These are phyloP conservation scores for Myathropa florea DNA, from an alignment of 2,888 invertebrate species.

Conservation along the genomic window DNA sequence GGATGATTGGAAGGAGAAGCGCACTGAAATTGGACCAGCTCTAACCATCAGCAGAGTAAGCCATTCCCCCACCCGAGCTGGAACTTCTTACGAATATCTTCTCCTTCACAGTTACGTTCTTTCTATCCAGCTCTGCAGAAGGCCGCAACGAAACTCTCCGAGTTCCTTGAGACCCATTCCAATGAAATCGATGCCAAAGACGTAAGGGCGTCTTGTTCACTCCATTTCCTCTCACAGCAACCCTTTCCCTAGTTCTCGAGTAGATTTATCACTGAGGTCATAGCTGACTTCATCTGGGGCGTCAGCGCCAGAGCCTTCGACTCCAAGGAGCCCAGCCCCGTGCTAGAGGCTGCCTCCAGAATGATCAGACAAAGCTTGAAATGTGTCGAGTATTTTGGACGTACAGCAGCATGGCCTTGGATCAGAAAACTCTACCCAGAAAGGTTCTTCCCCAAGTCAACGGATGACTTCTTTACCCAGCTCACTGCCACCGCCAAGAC, in stretches of 20 bases:
- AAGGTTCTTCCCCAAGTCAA: slow-evolving; percentile 68
- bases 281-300: slow-evolving; percentile 79
- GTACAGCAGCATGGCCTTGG: slow-evolving; percentile 73
- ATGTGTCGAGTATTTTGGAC: slow-evolving; percentile 71
- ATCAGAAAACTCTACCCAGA: slow-evolving; percentile 68
- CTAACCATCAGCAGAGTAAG: slow-evolving; percentile 81
- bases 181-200: slow-evolving; percentile 79
- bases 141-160: slow-evolving; percentile 78
- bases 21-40: slow-evolving; percentile 80
- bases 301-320: slow-evolving; percentile 77
- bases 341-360: slow-evolving; percentile 64
- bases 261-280: slow-evolving; percentile 78
- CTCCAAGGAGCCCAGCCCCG: slow-evolving; percentile 25
- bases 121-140: slow-evolving; percentile 80
- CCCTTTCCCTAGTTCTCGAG: slow-evolving; percentile 71
- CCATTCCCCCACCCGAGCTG: neutral
- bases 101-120: slow-evolving; percentile 76
- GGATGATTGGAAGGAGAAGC: slow-evolving; percentile 80
- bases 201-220: slow-evolving; percentile 51
- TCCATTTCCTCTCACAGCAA: too few species aligned
- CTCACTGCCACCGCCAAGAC: slow-evolving; percentile 71
- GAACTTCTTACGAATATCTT: neutral
- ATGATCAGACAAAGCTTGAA: slow-evolving; percentile 70
- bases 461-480: slow-evolving; percentile 49
- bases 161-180: slow-evolving; percentile 76